Evolutionary conservation across 2,113 vertebrate genomes (phyloP), one percentile per base, ranked within the genome.

Genomic region (Esox niger): DNA sequence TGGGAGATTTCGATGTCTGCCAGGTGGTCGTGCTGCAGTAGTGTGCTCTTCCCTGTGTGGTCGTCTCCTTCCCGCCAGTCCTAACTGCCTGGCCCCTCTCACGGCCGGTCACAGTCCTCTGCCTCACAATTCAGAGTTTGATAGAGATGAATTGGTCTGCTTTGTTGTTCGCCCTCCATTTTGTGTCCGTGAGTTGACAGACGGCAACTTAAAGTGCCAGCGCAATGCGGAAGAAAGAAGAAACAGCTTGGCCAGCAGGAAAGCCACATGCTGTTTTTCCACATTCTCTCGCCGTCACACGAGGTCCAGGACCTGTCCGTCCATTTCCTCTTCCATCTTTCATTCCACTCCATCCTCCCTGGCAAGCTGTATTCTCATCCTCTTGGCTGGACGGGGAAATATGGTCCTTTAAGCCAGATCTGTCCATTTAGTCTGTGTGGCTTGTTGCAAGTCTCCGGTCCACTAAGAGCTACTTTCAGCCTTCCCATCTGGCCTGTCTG

Each of bases 1-100:
- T 83, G 77, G 81, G 74, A 84, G 91, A 91, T 93, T 92, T 91
- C 81, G 84, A 84, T 85, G 75, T 43, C 86, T 82, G 63, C 71
- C 71, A 71, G 35, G 9, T 38, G 74, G 83, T 68, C 65, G 70
- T 38, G 31, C 60, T 15, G 13, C n/a, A n/a, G n/a, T n/a, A n/a
- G n/a, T n/a, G n/a, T n/a, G n/a, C n/a, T n/a, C n/a, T n/a, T n/a
- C n/a, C n/a, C n/a, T n/a, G 9, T 60, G 61, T 60, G 65, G 66
- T 70, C 43, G 62, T 68, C 65, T 29, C 47, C n/a, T 29, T 66
- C 73, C 56, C 20, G 65, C 61, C 11, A 17, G 1, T 52, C 43
- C 69, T 76, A 79, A 79, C 70, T n/a, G 66, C 82, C 81, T 75
- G 66, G 15, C 1, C 57, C 52, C 65, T 63, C 69, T 66, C 32